Evolutionary conservation across 2,888 invertebrate genomes (phyloP), one percentile per base, ranked within the genome.

Genomic region (Acanthosepion lycidas): DNA sequence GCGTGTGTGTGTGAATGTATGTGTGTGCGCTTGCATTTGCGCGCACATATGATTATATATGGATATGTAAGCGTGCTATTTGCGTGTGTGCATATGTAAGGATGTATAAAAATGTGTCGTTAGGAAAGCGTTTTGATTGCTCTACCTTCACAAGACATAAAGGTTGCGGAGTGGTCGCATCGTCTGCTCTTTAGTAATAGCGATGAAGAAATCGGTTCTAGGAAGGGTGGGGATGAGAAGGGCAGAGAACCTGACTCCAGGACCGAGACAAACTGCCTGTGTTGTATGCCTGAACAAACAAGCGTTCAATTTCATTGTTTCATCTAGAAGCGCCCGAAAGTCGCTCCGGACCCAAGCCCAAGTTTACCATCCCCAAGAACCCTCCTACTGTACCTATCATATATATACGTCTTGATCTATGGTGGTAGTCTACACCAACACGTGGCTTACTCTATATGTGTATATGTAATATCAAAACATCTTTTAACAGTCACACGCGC

Each of bases 271-370:
- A 78, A 78, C 78, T 78, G 78, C 78, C 78, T n/a, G 78, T 78
- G 78, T 78, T 78, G 15, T 78, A 78, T 78, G 78, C 78, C 78
- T 78, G 78, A 78, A 78, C 78, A 78, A 78, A 78, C 78, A 78
- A 78, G 78, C 78, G n/a, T 78, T n/a, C 78, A 78, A 78, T 78
- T 78, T 78, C 78, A 78, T 78, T 78, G 78, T 78, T 78, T 78
- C 78, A 78, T 78, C n/a, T n/a, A 78, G n/a, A 78, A 78, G 78
- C 78, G 78, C 78, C 78, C 78, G n/a, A 78, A 78, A 78, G 78
- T 78, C 78, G 78, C 78, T 78, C n/a, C 78, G 78, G 78, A 78
- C 78, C 78, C n/a, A n/a, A 78, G 78, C 78, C 78, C n/a, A 78
- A n/a, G 78, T n/a, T 78, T 78, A n/a, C n/a, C 78, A 78, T n/a